Evolutionary conservation across 2,888 invertebrate species (phyloP).

Genomic region (Apotomis turbidana): DNA sequence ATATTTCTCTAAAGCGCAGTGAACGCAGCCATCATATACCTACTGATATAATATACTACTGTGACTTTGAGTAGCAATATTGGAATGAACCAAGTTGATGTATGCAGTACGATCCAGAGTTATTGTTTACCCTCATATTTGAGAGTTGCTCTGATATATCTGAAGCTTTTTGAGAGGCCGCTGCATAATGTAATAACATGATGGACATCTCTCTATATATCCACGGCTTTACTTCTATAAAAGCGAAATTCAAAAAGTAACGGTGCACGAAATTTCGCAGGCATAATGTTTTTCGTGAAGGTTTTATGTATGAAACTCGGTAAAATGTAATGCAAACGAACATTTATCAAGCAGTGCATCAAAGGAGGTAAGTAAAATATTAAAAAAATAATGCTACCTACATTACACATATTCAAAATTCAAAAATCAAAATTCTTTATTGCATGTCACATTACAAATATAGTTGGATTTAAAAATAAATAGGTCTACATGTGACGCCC

Average conservation of each 20-base stretch:
- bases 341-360: too few species aligned
- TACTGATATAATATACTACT: slow-evolving; percentile 6
- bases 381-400: too few species aligned
- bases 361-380: too few species aligned
- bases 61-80: slow-evolving; percentile 42
- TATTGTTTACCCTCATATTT: slow-evolving; percentile 48
- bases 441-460: too few species aligned
- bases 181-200: slow-evolving; percentile 41
- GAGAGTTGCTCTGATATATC: slow-evolving; percentile 43
- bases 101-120: slow-evolving; percentile 37
- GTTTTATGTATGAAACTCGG: too few species aligned
- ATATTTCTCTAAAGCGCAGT: background rate
- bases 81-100: slow-evolving; percentile 46
- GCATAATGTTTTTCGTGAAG: too few species aligned
- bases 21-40: background rate
- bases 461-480: too few species aligned
- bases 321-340: too few species aligned
- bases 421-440: too few species aligned
- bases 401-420: too few species aligned
- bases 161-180: slow-evolving; percentile 33
- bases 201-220: slow-evolving; percentile 27
- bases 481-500: too few species aligned
- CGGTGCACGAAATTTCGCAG: background rate
- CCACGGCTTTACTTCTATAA: background rate
- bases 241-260: slow-evolving; percentile 1